phyloP scores from a whole-genome alignment of 2,888 invertebrate species.

The Taphrorychus bicolor region DNA sequence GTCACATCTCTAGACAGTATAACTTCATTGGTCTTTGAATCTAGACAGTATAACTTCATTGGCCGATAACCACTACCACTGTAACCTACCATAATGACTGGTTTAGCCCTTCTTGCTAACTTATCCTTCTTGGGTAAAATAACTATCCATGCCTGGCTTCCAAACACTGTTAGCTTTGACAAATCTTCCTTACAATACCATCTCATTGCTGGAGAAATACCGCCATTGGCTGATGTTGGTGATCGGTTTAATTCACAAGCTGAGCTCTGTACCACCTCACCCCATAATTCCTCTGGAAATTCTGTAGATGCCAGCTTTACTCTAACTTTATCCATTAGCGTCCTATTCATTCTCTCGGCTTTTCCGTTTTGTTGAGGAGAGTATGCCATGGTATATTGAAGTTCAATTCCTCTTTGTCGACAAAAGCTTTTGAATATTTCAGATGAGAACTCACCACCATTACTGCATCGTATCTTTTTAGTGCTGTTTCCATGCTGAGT shows the following conservation, averaged over 20 bases:
- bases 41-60: neutral
- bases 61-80: neutral
- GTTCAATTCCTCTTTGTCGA: neutral
- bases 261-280: neutral
- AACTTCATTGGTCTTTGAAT: too few relatives aligned
- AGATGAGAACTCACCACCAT: neutral
- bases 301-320: neutral
- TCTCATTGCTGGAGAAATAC: neutral
- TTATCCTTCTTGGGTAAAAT: conserved; percentile 37
- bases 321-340: too few relatives aligned
- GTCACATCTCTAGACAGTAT: neutral
- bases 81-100: neutral
- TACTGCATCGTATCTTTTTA: neutral
- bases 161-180: neutral
- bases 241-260: neutral
- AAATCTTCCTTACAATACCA: neutral
- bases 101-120: conserved; percentile 41
- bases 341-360: too few relatives aligned
- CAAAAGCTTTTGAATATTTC: neutral
- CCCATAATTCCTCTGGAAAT: neutral
- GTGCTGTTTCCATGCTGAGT: too few relatives aligned
- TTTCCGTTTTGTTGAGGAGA: too few relatives aligned
- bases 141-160: neutral
- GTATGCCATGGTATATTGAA: too few relatives aligned
- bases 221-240: neutral